Evolutionary conservation across 2,888 invertebrate species (phyloP).

Genomic region (Rotaria macrura): DNA sequence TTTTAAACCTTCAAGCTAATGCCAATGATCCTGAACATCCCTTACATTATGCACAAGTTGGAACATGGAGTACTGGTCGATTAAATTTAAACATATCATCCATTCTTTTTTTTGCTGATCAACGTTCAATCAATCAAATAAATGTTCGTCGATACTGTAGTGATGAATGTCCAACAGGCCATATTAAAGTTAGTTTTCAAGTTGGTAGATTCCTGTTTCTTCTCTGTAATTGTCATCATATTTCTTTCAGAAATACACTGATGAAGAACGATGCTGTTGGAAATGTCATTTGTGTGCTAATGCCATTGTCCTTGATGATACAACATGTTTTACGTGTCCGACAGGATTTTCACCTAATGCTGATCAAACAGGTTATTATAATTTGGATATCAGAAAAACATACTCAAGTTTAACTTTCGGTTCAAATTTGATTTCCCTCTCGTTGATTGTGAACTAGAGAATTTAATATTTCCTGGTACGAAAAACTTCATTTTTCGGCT

Average conservation of each 20-base stretch:
- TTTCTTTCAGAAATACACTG: background rate
- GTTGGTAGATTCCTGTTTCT: too few species aligned
- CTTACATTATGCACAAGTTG: slow-evolving; percentile 59
- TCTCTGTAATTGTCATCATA: too few species aligned
- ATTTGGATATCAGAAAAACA: too few species aligned
- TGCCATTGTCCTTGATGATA: slow-evolving; percentile 50
- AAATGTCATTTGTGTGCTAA: slow-evolving; percentile 27
- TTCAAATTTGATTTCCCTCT: too few species aligned
- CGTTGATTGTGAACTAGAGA: too few species aligned
- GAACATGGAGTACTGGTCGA: slow-evolving; percentile 60
- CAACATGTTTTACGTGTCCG: slow-evolving; percentile 57
- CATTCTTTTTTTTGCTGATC: slow-evolving; percentile 51
- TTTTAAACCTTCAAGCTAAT: slow-evolving; percentile 62
- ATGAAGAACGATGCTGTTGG: slow-evolving; percentile 27
- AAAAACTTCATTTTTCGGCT: too few species aligned
- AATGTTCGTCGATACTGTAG: background rate
- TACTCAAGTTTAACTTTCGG: too few species aligned
- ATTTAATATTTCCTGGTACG: too few species aligned
- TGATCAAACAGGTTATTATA: slow-evolving; percentile 56
- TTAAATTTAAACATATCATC: slow-evolving; percentile 46
- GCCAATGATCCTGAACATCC: slow-evolving; percentile 42
- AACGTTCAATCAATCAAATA: slow-evolving; percentile 19
- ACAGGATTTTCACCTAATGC: slow-evolving; percentile 60
- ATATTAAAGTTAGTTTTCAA: background rate
- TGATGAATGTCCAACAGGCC: background rate